These are phyloP conservation scores for Botrylloides violaceus DNA, from an alignment of 23 tunicate genomes.

Conservation along the genomic window DNA sequence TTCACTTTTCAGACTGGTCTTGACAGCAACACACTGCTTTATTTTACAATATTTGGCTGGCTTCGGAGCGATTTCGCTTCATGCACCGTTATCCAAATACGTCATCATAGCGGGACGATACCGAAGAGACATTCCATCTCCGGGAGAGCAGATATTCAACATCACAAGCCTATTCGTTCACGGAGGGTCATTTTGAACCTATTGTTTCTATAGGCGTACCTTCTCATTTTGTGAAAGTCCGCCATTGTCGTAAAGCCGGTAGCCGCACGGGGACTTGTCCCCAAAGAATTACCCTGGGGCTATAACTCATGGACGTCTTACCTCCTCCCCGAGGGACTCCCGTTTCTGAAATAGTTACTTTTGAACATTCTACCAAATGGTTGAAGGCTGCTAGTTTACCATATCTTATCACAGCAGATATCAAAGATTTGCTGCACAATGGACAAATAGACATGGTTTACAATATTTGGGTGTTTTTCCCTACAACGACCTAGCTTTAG, in stretches of 20 bases:
- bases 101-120: conserved; percentile 19
- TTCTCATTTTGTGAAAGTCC: no score
- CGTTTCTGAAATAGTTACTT: no score
- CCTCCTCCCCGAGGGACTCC: no score
- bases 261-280: no score
- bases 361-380: no score
- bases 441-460: conserved; percentile 3
- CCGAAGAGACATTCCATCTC: conserved; percentile 11
- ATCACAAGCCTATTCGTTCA: not conserved
- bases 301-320: no score
- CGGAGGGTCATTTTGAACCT: conserved; percentile 15
- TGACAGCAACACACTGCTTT: conserved; percentile 21
- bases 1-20: not conserved
- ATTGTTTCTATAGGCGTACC: no score
- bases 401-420: no score
- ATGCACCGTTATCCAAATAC: not conserved
- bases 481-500: conserved; percentile 15
- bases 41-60: not conserved
- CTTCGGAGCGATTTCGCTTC: not conserved
- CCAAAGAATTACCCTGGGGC: no score
- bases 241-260: no score
- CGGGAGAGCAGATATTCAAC: conserved; percentile 29
- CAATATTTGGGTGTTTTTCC: conserved; percentile 16
- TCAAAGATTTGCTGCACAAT: conserved; percentile 7
- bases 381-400: no score